Conservation (phyloP, 2,113 vertebrate genomes). For the Entomyzon cyanotis region DNA sequence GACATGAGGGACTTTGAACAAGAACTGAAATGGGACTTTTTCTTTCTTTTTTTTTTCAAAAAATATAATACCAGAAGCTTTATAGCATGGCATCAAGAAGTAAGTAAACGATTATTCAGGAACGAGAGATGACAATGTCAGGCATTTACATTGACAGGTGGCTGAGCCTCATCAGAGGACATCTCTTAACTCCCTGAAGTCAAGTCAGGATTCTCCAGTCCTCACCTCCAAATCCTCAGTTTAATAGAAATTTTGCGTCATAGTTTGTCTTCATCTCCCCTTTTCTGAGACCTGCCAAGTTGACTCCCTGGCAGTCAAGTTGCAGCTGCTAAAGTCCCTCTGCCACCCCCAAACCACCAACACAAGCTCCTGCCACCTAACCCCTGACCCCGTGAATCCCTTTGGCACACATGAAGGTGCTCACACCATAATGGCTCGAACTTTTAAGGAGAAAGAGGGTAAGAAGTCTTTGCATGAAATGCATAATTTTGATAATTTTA, state of each 20-base stretch:
- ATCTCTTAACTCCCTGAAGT: not conserved
- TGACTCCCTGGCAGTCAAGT: accelerated
- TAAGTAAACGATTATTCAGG: not conserved
- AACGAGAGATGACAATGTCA: not conserved
- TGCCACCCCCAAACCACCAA: not conserved
- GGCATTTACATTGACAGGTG: too few relatives aligned
- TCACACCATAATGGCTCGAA: not conserved
- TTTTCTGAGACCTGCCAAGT: not conserved
- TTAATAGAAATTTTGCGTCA: not conserved
- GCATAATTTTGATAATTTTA: not conserved
- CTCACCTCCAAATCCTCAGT: not conserved
- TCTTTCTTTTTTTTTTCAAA: not conserved
- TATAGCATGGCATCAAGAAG: not conserved
- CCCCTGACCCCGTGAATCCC: not conserved
- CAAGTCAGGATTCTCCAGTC: not conserved
- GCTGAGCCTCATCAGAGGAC: not conserved
- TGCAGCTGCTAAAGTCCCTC: not conserved
- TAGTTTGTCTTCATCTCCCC: not conserved
- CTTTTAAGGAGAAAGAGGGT: not conserved
- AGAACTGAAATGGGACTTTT: not conserved
- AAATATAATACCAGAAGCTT: not conserved
- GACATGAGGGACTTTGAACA: not conserved
- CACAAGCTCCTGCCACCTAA: not conserved
- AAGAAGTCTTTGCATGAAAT: not conserved
- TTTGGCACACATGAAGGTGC: not conserved